Evolutionary conservation across 2,113 vertebrate genomes (phyloP).

Genomic region (Lanius collurio): DNA sequence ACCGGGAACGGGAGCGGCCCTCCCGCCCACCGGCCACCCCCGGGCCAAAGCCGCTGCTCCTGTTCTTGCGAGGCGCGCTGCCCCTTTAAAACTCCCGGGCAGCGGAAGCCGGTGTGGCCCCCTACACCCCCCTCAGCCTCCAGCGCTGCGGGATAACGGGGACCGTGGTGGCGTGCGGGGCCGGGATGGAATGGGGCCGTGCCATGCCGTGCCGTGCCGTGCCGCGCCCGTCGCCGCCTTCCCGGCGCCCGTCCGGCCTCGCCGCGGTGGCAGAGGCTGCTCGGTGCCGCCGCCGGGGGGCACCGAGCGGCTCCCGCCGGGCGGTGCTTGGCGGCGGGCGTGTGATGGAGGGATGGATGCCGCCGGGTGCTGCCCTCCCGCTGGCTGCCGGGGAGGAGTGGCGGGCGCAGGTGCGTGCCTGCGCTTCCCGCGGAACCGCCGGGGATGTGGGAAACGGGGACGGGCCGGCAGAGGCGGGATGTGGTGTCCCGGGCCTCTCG

Average conservation of each 20-base stretch:
- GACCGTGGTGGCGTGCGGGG: not conserved
- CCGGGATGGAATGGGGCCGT: not conserved
- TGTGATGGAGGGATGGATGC: not conserved
- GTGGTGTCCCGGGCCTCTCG: not conserved
- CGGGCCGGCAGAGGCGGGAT: not conserved
- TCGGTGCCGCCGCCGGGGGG: not conserved
- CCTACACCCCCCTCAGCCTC: not conserved
- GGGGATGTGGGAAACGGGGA: not conserved
- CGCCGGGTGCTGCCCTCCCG: not conserved
- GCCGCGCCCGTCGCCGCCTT: not conserved
- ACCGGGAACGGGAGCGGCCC: not conserved
- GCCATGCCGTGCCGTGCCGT: no score
- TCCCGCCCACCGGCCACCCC: not conserved
- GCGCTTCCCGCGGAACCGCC: not conserved
- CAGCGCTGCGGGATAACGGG: not conserved
- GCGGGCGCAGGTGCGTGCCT: not conserved
- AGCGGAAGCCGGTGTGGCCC: not conserved
- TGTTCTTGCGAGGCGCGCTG: not conserved
- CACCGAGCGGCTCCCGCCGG: not conserved
- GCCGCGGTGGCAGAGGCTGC: not conserved
- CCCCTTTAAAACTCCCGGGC: conserved; percentile 7
- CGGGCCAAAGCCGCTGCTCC: no score
- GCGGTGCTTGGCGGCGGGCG: not conserved
- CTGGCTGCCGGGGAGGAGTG: not conserved
- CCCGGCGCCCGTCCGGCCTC: not conserved